Base-by-base conservation (phyloP, 2,888 invertebrate species). In the Phorcus lineatus region DNA sequence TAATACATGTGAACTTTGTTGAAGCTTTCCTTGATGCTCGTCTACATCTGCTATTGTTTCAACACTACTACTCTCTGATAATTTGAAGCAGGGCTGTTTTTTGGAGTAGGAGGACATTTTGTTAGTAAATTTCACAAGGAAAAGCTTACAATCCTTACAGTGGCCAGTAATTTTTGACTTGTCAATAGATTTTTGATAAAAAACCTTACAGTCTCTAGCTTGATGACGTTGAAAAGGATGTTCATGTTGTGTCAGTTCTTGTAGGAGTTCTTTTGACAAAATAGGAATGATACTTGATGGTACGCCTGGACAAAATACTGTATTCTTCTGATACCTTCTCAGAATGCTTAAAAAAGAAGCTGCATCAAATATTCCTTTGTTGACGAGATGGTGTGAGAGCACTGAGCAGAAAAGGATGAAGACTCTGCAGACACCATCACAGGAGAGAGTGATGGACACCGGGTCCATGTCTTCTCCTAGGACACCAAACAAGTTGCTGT, bases 381-480 rank as follows among this genome's bases (percentile, higher is more conserved):
- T 57, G 16, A 77, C 24, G 9, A 77, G 57, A 55, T 55, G 17
- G 22, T 31, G 52, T 9, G 19, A 55, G 24, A 55, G 22, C 0
- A 57, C 54, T 19, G 77, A 31, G 19, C 55, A 24, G 36, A 77
- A 77, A 13, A 77, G 57, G 55, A 77, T 31, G 36, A n/a, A 36
- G 9, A 77, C 22, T 31, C n/a, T 28, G 36, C 55, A 54, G n/a
- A 31, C 55, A 17, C 77, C 77, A 54, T 36, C 36, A 22, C 55
- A 36, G 36, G 77, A 55, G 22, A 77, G 28, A 17, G 77, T 55
- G 24, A 77, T 36, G 54, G 57, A 36, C 22, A 77, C 31, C 9
- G 77, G 77, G 22, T 77, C 77, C 24, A 77, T n/a, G 19, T 77
- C 55, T 77, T 77, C 77, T 36, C 77, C 77, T 17, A 77, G 57